Percentiles rank a stretch among this genome's conserved stretches.
These are phyloP conservation scores for human DNA, from an alignment of 2,113 vertebrate genomes.

Conservation along the genomic window GRCh38 chr15:63148001-63148500, in stretches of 20 bases:
- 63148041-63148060: too few relatives aligned
- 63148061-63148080: too few relatives aligned
- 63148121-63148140: too few relatives aligned
- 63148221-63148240: background rate
- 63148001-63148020: too few relatives aligned
- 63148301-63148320: background rate
- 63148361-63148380: background rate
- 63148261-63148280: background rate
- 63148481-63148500: background rate
- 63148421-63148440: background rate
- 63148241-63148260: background rate
- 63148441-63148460: background rate
- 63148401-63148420: background rate
- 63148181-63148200: too few relatives aligned
- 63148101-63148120: too few relatives aligned
- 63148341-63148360: background rate
- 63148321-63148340: background rate
- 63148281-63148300: background rate
- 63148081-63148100: too few relatives aligned
- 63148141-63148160: too few relatives aligned
- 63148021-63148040: too few relatives aligned
- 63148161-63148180: too few relatives aligned
- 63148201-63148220: background rate
- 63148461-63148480: conserved; percentile 13
- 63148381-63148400: background rate